Evolutionary conservation across 1,140 invertebrate genomes (phyloP), one percentile per base, ranked within the genome.

Genomic region (Drepana arcuata): DNA sequence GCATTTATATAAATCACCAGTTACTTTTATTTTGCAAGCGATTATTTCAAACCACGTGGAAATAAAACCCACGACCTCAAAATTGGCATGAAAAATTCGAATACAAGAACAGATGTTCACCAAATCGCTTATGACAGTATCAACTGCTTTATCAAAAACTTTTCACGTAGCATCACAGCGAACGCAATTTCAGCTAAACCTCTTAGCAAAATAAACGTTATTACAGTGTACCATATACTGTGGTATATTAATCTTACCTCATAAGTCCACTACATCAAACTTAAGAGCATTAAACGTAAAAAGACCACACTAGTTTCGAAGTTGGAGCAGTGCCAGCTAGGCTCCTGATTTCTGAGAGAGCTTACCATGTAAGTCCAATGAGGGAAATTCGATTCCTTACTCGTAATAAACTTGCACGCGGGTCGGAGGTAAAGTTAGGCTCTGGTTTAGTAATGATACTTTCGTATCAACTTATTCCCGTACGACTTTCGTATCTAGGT

Each of bases 261-360:
- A 7, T 39, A 29, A 49, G 48, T 63, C 49, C 52, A 64, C 48
- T 66, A 62, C 62, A 68, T 69, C 55, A 69, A 54, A 65, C 47
- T 64, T 69, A 71, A 67, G 62, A 71, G 64, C 46, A 69, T 69
- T 66, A 71, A 72, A 63, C 61, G 56, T 61, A 65, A 70, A 69
- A 65, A 61, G 48, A 51, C 55, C 41, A 48, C 40, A 52, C 40
- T 26, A 36, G 34, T 30, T 40, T 24, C 10, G 16, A 43, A 48
- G 41, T 61, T 67, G 66, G 69, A 54, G 13, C 28, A 30, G 18
- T 35, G 51, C 67, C 64, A 65, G 36, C 28, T 33, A 26, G 46
- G 37, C 33, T 37, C 38, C 53, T 54, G 54, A 58, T 53, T 54
- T 58, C 55, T 46, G 34, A 31, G 38, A 31, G 27, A 21, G 18